phyloP scores from a whole-genome alignment of 2,888 invertebrate genomes.

The Sinodicranocentrus sp. region DNA sequence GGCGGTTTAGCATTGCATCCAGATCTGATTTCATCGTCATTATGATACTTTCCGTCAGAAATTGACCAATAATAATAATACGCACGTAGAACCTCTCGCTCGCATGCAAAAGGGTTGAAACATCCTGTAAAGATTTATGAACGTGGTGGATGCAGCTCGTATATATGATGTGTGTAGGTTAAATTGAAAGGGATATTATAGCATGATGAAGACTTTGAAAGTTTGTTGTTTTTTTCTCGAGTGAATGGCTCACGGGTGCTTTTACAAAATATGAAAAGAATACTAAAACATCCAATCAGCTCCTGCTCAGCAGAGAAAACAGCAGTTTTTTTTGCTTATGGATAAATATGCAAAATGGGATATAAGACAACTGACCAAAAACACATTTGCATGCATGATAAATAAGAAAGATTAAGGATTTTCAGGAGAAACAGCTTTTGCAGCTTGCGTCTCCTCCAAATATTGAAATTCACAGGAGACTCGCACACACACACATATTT shows the following conservation, averaged over 20 bases:
- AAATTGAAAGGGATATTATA: no score
- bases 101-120: not conserved
- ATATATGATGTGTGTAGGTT: no score
- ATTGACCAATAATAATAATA: slow-evolving; percentile 42
- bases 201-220: slow-evolving; percentile 17
- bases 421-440: slow-evolving; percentile 2
- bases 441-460: not conserved
- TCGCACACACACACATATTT: no score
- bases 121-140: slow-evolving; percentile 43
- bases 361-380: slow-evolving; percentile 17
- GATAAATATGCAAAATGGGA: no score
- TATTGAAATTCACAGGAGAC: slow-evolving; percentile 9
- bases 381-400: slow-evolving; percentile 35
- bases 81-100: no score
- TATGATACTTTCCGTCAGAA: slow-evolving; percentile 26
- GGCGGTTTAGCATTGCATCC: not conserved
- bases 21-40: slow-evolving; percentile 45
- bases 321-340: no score
- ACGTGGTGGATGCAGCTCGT: no score
- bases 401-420: slow-evolving; percentile 20
- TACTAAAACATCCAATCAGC: no score
- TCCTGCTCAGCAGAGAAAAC: no score
- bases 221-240: slow-evolving; percentile 31
- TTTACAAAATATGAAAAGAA: no score
- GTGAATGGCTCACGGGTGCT: no score